phyloP scores from a whole-genome alignment of 2,113 vertebrate genomes.

The Neomonachus schauinslandi region DNA sequence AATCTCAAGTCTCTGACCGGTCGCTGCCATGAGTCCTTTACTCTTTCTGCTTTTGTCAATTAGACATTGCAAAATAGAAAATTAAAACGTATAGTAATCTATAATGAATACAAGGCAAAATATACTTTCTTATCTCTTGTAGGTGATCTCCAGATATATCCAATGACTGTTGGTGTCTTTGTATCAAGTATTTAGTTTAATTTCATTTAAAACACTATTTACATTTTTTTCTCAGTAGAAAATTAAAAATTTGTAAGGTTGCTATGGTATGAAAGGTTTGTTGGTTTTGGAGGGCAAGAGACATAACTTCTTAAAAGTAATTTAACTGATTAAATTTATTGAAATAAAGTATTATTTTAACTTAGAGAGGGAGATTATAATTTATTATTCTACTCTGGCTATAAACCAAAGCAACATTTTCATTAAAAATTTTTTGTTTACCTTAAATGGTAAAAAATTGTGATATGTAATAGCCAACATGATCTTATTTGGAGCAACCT shows the following conservation, averaged over 20 bases:
- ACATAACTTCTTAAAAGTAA: constrained; percentile 65
- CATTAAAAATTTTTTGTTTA: constrained; percentile 49
- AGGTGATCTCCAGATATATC: constrained; percentile 84
- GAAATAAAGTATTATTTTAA: constrained; percentile 77
- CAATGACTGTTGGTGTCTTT: constrained; percentile 82
- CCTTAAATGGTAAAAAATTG: constrained; percentile 58
- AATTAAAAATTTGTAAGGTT: constrained; percentile 67
- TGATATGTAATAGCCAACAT: constrained; percentile 42
- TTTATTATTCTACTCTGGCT: constrained; percentile 68
- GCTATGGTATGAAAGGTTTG: neutral
- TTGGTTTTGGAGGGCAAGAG: neutral
- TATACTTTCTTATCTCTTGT: constrained; percentile 85
- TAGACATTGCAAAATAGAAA: constrained; percentile 91
- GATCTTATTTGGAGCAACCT: constrained; percentile 6
- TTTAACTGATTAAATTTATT: constrained; percentile 75
- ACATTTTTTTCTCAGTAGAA: constrained; percentile 81
- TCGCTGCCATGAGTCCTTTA: constrained; percentile 87
- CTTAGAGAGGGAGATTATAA: constrained; percentile 1
- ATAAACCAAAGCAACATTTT: constrained; percentile 78
- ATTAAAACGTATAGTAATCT: constrained; percentile 87
- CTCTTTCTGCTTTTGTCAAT: constrained; percentile 89
- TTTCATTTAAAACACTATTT: constrained; percentile 82
- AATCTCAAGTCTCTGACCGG: constrained; percentile 93
- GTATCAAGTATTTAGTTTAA: constrained; percentile 84
- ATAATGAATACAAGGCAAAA: constrained; percentile 84